These are phyloP conservation scores for Mirza zaza DNA, from an alignment of 2,113 vertebrate genomes.

Conservation along the genomic window DNA sequence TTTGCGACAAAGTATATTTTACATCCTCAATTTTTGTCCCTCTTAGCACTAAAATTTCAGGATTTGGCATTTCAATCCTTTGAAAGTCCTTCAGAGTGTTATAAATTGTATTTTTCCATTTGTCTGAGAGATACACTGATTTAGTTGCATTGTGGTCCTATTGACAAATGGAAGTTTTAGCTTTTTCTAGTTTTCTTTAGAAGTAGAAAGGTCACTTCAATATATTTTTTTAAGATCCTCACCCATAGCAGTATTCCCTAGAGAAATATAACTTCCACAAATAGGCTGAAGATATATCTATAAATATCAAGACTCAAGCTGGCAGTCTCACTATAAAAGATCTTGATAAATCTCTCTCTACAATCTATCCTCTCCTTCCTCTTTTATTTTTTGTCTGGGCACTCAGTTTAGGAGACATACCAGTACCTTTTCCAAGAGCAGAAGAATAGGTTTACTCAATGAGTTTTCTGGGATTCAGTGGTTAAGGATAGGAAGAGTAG, in stretches of 20 bases:
- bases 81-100: conserved; percentile 10
- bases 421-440: neutral
- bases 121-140: neutral
- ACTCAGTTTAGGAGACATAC: neutral
- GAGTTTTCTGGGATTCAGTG: neutral
- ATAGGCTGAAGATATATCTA: neutral
- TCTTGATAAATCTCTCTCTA: neutral
- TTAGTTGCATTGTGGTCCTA: neutral
- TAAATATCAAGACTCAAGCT: neutral
- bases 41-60: neutral
- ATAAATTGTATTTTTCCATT: neutral
- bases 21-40: conserved; percentile 6
- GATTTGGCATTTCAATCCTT: neutral
- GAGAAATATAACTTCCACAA: neutral
- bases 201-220: neutral
- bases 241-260: neutral
- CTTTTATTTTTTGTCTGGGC: neutral
- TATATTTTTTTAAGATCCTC: neutral
- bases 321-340: neutral
- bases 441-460: neutral
- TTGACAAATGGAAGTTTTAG: conserved; percentile 5
- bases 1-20: neutral
- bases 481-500: neutral
- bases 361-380: neutral
- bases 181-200: neutral